Conservation (phyloP, 1,140 invertebrate genomes). For the Periplaneta americana region DNA sequence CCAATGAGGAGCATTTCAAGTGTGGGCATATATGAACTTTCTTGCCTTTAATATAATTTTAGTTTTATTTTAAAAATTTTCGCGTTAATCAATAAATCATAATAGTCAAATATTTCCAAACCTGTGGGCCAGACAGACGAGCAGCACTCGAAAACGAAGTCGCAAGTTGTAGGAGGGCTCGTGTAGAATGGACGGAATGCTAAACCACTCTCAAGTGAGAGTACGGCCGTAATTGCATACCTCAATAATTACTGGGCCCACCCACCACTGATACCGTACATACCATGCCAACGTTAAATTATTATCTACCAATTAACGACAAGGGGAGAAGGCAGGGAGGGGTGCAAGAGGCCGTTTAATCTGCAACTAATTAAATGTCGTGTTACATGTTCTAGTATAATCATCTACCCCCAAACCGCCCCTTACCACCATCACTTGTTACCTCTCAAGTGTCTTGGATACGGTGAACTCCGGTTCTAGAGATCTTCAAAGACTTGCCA, state of each 20-base stretch:
- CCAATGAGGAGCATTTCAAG: too few species aligned
- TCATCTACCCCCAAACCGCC: background rate
- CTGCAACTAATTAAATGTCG: background rate
- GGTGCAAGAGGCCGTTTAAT: background rate
- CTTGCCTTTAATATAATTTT: too few species aligned
- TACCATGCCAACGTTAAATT: background rate
- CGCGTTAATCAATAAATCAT: too few species aligned
- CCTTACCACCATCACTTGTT: background rate
- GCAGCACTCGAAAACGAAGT: background rate
- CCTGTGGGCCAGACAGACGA: too few species aligned
- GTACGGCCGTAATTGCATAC: background rate
- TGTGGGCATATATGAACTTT: too few species aligned
- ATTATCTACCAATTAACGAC: background rate
- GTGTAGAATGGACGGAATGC: background rate
- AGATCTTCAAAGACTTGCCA: background rate
- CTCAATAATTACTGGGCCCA: background rate
- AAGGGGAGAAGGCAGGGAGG: background rate
- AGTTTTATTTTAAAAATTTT: too few species aligned
- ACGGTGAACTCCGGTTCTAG: background rate
- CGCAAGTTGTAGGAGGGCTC: background rate
- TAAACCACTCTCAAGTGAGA: background rate
- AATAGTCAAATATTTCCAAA: too few species aligned
- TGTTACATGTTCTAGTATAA: background rate
- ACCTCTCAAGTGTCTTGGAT: background rate
- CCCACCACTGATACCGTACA: background rate